Conservation (phyloP, 2,888 invertebrate species). For the Caenorhabditis imperialis region DNA sequence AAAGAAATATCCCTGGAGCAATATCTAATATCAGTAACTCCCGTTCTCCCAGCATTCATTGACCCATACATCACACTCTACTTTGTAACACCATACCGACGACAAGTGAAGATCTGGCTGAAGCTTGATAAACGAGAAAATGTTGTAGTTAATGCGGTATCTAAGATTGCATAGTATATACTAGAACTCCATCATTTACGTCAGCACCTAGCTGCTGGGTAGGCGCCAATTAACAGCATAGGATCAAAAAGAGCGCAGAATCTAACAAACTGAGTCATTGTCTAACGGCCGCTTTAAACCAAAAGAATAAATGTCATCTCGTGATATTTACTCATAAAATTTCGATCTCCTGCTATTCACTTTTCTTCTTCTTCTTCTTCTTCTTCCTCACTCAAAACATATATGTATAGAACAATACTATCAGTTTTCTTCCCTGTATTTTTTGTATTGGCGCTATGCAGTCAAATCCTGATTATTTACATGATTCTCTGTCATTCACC, state of each 20-base stretch:
- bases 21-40: conserved; percentile 21
- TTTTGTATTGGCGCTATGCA: not conserved
- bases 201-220: no score
- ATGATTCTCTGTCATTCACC: conserved; percentile 13
- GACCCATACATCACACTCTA: conserved; percentile 31
- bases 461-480: conserved; percentile 11
- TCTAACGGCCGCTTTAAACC: no score
- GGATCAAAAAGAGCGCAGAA: no score
- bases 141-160: no score
- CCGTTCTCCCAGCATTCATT: conserved; percentile 20
- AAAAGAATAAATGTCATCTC: no score
- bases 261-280: no score
- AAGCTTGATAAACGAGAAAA: not conserved
- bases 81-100: conserved; percentile 30
- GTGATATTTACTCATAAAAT: no score
- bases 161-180: no score
- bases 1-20: conserved; percentile 26
- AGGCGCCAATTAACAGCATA: no score
- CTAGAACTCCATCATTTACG: no score
- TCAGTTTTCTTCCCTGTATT: not conserved
- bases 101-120: conserved; percentile 9
- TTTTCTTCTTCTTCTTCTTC: no score
- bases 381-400: not conserved
- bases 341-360: no score
- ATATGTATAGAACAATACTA: conserved; percentile 6